Evolutionary conservation across 2,888 invertebrate genomes (phyloP), one percentile per base, ranked within the genome.

Genomic region (Scelioninae gen. 1): DNA sequence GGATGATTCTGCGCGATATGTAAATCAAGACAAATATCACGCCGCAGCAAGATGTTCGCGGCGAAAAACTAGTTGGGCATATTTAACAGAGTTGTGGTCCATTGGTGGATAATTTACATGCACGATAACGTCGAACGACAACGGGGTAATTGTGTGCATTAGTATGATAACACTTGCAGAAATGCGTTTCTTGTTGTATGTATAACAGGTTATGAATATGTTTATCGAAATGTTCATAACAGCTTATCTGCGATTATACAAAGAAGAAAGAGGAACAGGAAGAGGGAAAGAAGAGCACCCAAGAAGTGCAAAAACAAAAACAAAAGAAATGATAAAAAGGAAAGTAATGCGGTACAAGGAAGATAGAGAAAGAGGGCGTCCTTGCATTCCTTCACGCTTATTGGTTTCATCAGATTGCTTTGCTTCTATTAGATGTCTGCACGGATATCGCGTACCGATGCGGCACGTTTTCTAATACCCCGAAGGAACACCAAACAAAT

Each of bases 371-470:
- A 80, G 81, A 78, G 60, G 85, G 71, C 66, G 75, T 84, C 75
- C 84, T 82, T 82, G 63, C 89, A 92, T 91, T 92, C 91, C 91
- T 89, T 91, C 91, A 90, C 91, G 91, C 88, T 91, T 90, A 91
- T 91, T 91, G 91, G 90, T 91, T 91, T 90, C 90, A 91, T 91
- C 90, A 90, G 90, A 91, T 91, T 90, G 88, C 89, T 88, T 89
- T 88, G 88, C 88, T 91, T 89, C 90, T 89, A 90, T 90, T 89
- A 90, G 89, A 88, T 88, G 88, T 89, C 89, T 87, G 87, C 86
- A 87, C 87, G 86, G 87, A 88, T 89, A 89, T 88, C 88, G 88
- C 87, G 88, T 89, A 87, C 87, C 87, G 80, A 79, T 82, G 83
- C 86, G 86, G 89, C 90, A 89, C 90, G 90, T 90, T 88, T 87